phyloP scores from a whole-genome alignment of 1,140 invertebrate genomes.

The Theocolax elegans region DNA sequence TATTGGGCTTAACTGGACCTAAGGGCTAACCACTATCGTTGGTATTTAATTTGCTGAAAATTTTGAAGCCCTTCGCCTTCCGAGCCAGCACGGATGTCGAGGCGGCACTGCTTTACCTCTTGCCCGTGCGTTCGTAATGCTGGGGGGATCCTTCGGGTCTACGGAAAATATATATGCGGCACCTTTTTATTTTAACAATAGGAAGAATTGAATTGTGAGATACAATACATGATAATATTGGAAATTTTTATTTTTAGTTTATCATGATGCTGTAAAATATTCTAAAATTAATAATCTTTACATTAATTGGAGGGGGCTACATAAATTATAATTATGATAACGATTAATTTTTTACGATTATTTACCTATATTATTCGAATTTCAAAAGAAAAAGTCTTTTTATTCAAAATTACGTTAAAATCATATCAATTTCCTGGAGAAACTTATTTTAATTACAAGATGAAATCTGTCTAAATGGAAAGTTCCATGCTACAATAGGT shows the following conservation, averaged over 20 bases:
- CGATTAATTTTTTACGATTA: too few relatives aligned
- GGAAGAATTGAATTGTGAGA: constrained; percentile 32
- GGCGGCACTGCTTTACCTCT: constrained; percentile 26
- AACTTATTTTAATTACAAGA: too few relatives aligned
- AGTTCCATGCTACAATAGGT: background rate
- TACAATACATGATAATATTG: constrained; percentile 4
- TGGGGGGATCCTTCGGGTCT: constrained; percentile 34
- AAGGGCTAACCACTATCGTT: constrained; percentile 54
- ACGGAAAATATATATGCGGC: constrained; percentile 28
- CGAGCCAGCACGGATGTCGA: background rate
- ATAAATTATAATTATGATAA: too few relatives aligned
- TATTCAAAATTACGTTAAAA: too few relatives aligned
- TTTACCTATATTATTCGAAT: too few relatives aligned
- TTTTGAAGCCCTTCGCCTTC: constrained; percentile 41
- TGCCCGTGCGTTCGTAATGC: constrained; percentile 15
- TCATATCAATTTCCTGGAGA: too few relatives aligned
- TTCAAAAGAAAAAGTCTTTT: too few relatives aligned
- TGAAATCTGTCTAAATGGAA: too few relatives aligned
- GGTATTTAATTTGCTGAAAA: constrained; percentile 58
- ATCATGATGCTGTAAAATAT: too few relatives aligned
- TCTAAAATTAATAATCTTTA: too few relatives aligned
- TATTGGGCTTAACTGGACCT: constrained; percentile 53
- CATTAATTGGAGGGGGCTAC: too few relatives aligned
- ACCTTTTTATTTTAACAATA: constrained; percentile 33
- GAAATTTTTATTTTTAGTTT: constrained; percentile 1